A percentile compares a stretch with the other conserved stretches of the same genome.
Conservation (phyloP, 2,797 vertebrate genomes). For the Tadarida brasiliensis region DNA sequence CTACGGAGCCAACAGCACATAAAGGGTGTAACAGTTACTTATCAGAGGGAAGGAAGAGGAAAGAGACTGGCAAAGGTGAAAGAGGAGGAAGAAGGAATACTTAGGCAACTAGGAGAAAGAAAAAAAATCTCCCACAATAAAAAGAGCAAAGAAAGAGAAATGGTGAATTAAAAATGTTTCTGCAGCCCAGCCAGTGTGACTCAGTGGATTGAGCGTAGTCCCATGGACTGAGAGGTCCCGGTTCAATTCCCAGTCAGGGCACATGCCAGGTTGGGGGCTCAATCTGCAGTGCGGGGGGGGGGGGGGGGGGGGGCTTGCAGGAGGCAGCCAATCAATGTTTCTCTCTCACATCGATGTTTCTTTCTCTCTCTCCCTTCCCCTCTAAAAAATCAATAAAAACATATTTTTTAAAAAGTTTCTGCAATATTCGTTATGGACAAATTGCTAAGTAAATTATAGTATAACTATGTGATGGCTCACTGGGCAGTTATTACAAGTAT, state of each 20-base stretch:
- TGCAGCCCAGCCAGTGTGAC: neutral
- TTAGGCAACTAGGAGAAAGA: neutral
- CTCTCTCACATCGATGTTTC: too few species aligned
- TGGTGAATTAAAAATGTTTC: conserved; percentile 29
- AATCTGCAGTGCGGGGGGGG: too few species aligned
- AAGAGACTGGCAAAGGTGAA: neutral
- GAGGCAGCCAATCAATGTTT: too few species aligned
- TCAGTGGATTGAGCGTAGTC: too few species aligned
- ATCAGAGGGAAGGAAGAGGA: neutral
- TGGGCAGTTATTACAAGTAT: neutral
- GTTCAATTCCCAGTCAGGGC: too few species aligned
- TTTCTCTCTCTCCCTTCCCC: too few species aligned
- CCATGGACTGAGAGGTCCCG: too few species aligned
- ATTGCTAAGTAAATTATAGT: conserved; percentile 37
- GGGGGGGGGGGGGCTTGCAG: too few species aligned
- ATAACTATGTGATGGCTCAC: neutral
- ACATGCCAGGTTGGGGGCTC: too few species aligned
- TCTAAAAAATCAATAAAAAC: too few species aligned
- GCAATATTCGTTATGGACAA: conserved; percentile 10
- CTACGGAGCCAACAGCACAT: neutral
- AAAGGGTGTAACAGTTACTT: neutral
- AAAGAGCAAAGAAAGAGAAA: conserved; percentile 36
- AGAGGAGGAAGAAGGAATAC: neutral
- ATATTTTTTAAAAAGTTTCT: conserved; percentile 42
- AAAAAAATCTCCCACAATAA: neutral